phyloP scores from a whole-genome alignment of 2,888 invertebrate genomes.

The Calephelis perditalis region DNA sequence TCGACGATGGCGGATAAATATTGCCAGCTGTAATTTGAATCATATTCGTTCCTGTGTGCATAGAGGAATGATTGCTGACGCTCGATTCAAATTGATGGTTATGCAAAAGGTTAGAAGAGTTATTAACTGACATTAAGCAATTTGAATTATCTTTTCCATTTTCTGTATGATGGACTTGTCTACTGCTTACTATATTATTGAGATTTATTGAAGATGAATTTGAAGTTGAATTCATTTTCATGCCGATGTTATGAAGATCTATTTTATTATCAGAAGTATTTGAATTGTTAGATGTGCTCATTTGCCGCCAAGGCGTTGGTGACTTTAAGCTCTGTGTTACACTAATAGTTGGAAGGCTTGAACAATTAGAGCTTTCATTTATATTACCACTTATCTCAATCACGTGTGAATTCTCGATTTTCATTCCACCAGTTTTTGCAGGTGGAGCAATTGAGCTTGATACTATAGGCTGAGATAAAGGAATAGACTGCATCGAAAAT shows the following conservation, averaged over 20 bases:
- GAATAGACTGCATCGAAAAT: conserved; percentile 66
- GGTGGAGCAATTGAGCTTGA: conserved; percentile 68
- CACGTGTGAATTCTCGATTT: conserved; percentile 66
- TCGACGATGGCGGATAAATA: conserved; percentile 62
- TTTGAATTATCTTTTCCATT: conserved; percentile 59
- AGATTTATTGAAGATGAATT: conserved; percentile 52
- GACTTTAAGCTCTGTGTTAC: conserved; percentile 68
- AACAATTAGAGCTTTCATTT: conserved; percentile 54
- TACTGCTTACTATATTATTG: conserved; percentile 43
- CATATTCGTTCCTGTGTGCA: conserved; percentile 59
- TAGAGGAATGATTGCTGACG: conserved; percentile 58
- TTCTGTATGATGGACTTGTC: conserved; percentile 51
- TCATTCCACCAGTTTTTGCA: conserved; percentile 50
- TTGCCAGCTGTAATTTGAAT: conserved; percentile 71
- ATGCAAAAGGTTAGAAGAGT: conserved; percentile 50
- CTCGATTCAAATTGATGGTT: conserved; percentile 65
- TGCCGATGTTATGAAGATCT: conserved; percentile 56
- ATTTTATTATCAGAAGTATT: conserved; percentile 52
- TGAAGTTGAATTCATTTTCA: conserved; percentile 44
- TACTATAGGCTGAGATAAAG: conserved; percentile 69
- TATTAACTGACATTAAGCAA: conserved; percentile 55
- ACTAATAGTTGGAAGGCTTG: conserved; percentile 63
- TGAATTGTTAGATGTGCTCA: conserved; percentile 41
- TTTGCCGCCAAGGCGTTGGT: conserved; percentile 69
- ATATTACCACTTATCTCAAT: conserved; percentile 71